A percentile compares a stretch with the other conserved stretches of the same genome.
Evolutionary conservation across 2,113 vertebrate species (phyloP).

Genomic region (Odontophorus gujanensis): DNA sequence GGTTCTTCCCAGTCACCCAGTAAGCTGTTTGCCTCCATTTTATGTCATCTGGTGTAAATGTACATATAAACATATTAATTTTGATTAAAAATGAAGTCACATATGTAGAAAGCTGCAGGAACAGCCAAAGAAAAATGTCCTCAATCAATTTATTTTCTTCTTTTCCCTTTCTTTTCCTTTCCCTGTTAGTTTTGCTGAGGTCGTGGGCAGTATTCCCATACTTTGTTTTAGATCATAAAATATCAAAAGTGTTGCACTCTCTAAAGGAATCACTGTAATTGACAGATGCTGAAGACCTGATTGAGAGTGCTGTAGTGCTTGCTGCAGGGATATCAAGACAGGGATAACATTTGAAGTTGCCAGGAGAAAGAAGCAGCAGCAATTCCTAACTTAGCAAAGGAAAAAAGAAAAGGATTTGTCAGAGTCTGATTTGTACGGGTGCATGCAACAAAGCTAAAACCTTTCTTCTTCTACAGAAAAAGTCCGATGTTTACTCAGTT

Average conservation of each 20-base stretch:
- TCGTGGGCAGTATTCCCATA: background rate
- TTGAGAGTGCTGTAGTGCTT: background rate
- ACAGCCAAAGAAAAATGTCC: background rate
- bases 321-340: background rate
- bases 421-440: background rate
- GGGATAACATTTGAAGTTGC: background rate
- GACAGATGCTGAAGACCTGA: background rate
- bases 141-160: background rate
- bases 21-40: background rate
- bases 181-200: background rate
- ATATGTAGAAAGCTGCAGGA: background rate
- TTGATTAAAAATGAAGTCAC: background rate
- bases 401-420: background rate
- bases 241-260: background rate
- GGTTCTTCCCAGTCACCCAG: background rate
- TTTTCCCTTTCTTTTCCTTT: background rate
- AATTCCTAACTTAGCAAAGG: background rate
- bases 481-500: constrained; percentile 70
- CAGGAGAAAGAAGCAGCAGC: background rate
- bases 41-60: rapidly evolving
- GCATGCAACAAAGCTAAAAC: background rate
- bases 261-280: background rate
- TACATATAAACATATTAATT: background rate
- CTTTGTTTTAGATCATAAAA: background rate
- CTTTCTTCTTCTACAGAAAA: constrained; percentile 69